Evolutionary conservation across 2,888 invertebrate species (phyloP).

Genomic region (Lissonota sp.): DNA sequence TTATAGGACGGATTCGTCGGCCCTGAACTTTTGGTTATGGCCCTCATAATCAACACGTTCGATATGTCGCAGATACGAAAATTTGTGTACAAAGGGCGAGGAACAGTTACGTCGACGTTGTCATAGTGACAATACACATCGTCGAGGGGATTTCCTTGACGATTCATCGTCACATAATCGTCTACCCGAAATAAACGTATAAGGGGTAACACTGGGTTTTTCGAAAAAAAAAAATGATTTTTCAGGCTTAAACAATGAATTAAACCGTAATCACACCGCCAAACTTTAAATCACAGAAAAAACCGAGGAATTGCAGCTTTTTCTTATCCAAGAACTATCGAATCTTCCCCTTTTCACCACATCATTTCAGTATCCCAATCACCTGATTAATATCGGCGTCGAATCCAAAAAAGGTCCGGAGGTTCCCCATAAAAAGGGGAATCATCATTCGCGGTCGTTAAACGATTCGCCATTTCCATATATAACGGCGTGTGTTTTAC

Average conservation of each 20-base stretch:
- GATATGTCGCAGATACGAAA: slow-evolving; percentile 18
- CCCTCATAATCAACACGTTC: slow-evolving; percentile 35
- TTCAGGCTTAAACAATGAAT: too few relatives aligned
- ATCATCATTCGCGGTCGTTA: slow-evolving; percentile 9
- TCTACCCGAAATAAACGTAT: not conserved
- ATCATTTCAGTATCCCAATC: not conserved
- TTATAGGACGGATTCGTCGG: not conserved
- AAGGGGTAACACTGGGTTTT: too few relatives aligned
- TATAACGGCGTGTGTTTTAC: slow-evolving; percentile 26
- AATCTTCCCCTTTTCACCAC: not conserved
- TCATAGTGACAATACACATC: slow-evolving; percentile 17
- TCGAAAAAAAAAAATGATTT: too few relatives aligned
- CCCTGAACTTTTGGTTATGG: slow-evolving; percentile 50
- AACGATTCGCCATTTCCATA: not conserved
- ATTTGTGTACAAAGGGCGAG: slow-evolving; percentile 19
- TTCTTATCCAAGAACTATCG: not conserved
- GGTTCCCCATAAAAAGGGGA: not conserved
- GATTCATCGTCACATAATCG: slow-evolving; percentile 25
- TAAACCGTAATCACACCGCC: too few relatives aligned
- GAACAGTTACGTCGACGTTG: slow-evolving; percentile 31
- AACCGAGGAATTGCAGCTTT: not conserved
- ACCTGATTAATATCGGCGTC: not conserved
- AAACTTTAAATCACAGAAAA: too few relatives aligned
- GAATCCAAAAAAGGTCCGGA: not conserved
- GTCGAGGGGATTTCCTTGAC: slow-evolving; percentile 16